These are phyloP conservation scores for Laterallus jamaicensis DNA, from an alignment of 2,113 vertebrate genomes.

Conservation along the genomic window DNA sequence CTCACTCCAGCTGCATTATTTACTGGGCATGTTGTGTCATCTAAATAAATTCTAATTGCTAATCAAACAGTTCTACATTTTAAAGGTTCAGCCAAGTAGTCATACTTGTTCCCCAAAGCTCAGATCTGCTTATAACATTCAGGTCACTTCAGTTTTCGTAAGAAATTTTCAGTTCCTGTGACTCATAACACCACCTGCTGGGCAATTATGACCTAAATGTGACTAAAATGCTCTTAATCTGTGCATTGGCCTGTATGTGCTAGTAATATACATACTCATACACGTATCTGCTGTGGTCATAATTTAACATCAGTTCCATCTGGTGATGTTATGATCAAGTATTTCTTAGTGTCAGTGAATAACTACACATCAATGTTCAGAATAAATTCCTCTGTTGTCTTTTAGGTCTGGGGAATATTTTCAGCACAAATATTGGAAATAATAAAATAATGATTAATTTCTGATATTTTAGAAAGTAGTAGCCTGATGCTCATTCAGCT, in stretches of 20 bases:
- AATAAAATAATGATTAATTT: slow-evolving; percentile 48
- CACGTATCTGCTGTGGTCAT: neutral
- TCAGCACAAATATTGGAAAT: neutral
- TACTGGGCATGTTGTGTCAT: neutral
- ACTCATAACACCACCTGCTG: slow-evolving; percentile 40
- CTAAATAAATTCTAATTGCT: neutral
- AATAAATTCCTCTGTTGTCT: neutral
- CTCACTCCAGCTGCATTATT: neutral
- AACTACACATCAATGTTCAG: neutral
- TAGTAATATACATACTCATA: neutral
- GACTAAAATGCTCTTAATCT: neutral
- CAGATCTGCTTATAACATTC: neutral
- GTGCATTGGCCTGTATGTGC: neutral
- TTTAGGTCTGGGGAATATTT: neutral
- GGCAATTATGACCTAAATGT: slow-evolving; percentile 20
- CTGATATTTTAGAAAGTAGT: slow-evolving; percentile 36
- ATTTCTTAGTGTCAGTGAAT: neutral
- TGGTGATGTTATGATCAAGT: neutral
- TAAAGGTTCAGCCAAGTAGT: neutral
- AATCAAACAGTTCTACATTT: neutral
- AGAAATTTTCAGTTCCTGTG: slow-evolving; percentile 18
- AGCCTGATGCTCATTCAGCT: neutral
- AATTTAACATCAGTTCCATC: neutral
- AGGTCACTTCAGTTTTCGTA: neutral
- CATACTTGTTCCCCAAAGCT: neutral